Evolutionary conservation across 2,888 invertebrate species (phyloP).

Genomic region (Julus scanicus): DNA sequence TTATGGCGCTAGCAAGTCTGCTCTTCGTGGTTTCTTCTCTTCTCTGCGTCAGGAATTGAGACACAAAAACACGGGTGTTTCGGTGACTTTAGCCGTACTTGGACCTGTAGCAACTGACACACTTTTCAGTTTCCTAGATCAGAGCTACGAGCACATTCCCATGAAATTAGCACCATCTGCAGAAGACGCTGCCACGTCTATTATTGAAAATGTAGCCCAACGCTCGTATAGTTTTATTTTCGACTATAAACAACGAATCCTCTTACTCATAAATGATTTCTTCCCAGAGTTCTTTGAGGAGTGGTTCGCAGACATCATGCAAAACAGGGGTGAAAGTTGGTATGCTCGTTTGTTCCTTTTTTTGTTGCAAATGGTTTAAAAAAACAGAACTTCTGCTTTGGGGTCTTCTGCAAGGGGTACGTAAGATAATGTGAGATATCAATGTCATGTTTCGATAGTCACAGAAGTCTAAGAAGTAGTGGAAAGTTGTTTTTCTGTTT

Average conservation of each 20-base stretch:
- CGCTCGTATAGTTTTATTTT: background rate
- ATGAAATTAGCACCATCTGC: too few relatives aligned
- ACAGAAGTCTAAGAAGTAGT: too few relatives aligned
- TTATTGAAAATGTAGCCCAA: background rate
- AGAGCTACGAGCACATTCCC: too few relatives aligned
- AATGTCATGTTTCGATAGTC: too few relatives aligned
- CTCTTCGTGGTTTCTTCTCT: slow-evolving; percentile 32
- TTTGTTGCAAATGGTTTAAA: too few relatives aligned
- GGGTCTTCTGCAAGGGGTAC: too few relatives aligned
- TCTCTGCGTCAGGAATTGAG: slow-evolving; percentile 29
- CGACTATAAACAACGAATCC: background rate
- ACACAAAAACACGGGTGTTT: background rate
- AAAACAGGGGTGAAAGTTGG: background rate
- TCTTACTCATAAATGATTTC: background rate
- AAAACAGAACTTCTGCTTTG: too few relatives aligned
- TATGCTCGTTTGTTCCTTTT: background rate
- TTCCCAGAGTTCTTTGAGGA: background rate
- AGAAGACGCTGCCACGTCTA: too few relatives aligned
- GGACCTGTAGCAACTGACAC: background rate
- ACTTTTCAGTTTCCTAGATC: background rate
- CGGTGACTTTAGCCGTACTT: slow-evolving; percentile 45
- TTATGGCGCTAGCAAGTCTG: slow-evolving; percentile 31
- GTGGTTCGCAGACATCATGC: background rate
- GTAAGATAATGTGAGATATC: too few relatives aligned
- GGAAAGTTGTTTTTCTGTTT: too few relatives aligned